Evolutionary conservation across 1,140 invertebrate species (phyloP), one percentile per base, ranked within the genome.

Genomic region (Glomeris maerens): DNA sequence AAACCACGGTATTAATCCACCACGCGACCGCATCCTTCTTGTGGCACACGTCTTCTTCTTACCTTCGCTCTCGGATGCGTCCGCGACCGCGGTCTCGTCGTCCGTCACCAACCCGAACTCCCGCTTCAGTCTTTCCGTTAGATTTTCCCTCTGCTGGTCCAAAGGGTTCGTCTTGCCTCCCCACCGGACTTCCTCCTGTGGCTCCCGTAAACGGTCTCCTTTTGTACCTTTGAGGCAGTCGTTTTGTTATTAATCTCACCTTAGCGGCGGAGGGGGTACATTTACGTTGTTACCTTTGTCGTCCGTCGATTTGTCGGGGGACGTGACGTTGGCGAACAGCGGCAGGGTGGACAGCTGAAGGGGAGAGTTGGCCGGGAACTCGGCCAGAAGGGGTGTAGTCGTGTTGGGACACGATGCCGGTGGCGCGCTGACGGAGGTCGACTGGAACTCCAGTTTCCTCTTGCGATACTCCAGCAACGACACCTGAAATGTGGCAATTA

Each of bases 101-200:
- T 74, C 75, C 38, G 79, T 65, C 55, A 79, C 78, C 14, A 84
- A 67, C n/a, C 80, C 81, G 67, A 83, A 83, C 63, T 83, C 80
- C 31, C 78, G 67, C 63, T 80, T 74, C 54, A 84, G 66, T 58
- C 83, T 72, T 57, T 82, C 78, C 17, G 78, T 81, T 23, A 84
- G 71, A 63, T 79, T 83, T 64, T 84, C 81, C 52, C 81, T 70
- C 62, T 83, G 80, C 49, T 75, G 69, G 61, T 84, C 81, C 1
- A 82, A 72, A 21, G 79, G 62, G 3, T 80, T 83, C 23, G 81
- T 79, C 22, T 78, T 78, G 3, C 78, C 72, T 65, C 73, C 77
- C 57, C 78, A 79, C 52, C 68, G 56, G 31, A 60, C 53, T 42
- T 55, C 55, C 26, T 52, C 49, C 4, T 50, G 23, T 23, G 38